Evolutionary conservation across 2,113 vertebrate species (phyloP), one percentile per base, ranked within the genome.

Genomic region (Carettochelys insculpta): DNA sequence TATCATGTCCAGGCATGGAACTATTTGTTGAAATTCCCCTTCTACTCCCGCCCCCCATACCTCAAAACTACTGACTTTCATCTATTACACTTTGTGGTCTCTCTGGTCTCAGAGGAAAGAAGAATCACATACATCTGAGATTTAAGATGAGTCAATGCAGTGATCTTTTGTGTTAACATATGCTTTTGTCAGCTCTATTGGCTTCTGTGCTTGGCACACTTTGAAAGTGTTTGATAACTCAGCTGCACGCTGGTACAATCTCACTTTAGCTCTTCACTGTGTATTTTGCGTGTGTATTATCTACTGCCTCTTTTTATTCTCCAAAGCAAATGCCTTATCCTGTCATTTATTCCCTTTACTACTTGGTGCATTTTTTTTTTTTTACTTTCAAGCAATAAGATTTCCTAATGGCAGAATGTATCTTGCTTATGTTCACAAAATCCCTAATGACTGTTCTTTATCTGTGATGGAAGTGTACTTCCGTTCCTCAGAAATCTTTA

Each of bases 401-500:
- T 80, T 82, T 53, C n/a, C 1, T 3, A 22, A 81, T 14, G 38
- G 2, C 6, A 17, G 27, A 41, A 53, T 0, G 0, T 19, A 79
- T 73, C 73, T 91, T 77, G 11, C 11, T 90, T 82, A 24, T 45
- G 41, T 45, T 92, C n/a, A 8, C 58, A 75, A 71, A 5, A 41
- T 86, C 82, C 31, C 85, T 16, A 93, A 3, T 79, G 91, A 84
- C 45, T 91, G 54, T 16, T 80, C 41, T 51, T 85, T 53, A 87
- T 84, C 71, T 56, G 77, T 77, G 51, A 87, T 78, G 19, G 56
- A 94, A 91, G 86, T 87, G 76, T 5, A 82, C 47, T 95, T 94
- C 56, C 29, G 2, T 65, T 95, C 76, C 52, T 86, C 83, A 79
- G 91, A 91, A 83, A 93, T 94, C 94, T 96, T 96, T 90, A 96